Base-by-base conservation (phyloP, 2,797 vertebrate genomes). In the Tapirus indicus region DNA sequence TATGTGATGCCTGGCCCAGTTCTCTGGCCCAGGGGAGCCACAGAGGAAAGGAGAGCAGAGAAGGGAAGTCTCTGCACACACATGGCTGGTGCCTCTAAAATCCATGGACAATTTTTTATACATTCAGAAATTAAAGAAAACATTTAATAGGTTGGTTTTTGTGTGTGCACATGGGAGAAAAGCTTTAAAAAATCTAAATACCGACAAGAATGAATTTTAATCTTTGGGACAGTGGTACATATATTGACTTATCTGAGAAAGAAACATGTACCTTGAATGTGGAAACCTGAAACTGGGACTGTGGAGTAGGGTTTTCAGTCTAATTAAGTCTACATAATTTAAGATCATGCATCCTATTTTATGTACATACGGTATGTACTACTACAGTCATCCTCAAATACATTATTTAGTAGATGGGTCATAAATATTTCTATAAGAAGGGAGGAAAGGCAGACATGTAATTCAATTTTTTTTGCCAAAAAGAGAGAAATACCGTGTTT, bases 341-440 rank as follows among this genome's bases (percentile, higher is more conserved):
- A 91, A 97, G 78, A 56, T 83, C 86, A 72, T 87, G 52, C 10
- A 58, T 75, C 44, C 35, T 32, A 17, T 60, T 49, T 89, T 93
- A 56, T 83, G 27, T 84, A 80, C n/a, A 71, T 62, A 49, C 5
- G 74, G 32, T 41, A 7, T n/a, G 12, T 14, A 29, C 29, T 66
- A 35, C 83, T 38, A 52, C 17, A 83, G 60, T 20, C 64, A 72
- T 82, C 64, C 38, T 89, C 69, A 56, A 69, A 93, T 96, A 75
- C 32, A 85, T 92, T 91, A 89, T 95, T 95, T 97, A 97, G 54
- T 52, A 95, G 80, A 56, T 47, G 10, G 93, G 71, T 97, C 85
- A 89, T 91, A 96, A 94, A 96, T 92, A 96, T 97, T 97, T 94
- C 85, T 60, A 69, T 87, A 83, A 95, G 85, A 95, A 92, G 35